phyloP scores from a whole-genome alignment of 2,888 invertebrate genomes.

The Temnothorax ravouxi region DNA sequence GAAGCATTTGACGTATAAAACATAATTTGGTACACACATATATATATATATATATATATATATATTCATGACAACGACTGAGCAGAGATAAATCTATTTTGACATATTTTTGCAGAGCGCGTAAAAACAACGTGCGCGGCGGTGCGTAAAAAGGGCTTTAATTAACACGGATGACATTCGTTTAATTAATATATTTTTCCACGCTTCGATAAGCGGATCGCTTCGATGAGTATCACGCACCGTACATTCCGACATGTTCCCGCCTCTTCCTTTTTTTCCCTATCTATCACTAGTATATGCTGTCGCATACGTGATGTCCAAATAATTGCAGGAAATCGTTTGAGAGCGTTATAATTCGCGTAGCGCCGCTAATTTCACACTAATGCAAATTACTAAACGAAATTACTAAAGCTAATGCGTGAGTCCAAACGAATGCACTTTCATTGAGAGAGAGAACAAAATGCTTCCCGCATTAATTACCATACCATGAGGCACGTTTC shows the following conservation, averaged over 20 bases:
- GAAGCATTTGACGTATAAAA: neutral
- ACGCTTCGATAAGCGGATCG: slow-evolving; percentile 18
- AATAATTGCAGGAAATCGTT: slow-evolving; percentile 25
- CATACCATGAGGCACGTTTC: slow-evolving; percentile 13
- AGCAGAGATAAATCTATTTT: neutral
- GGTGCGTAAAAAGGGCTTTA: slow-evolving; percentile 14
- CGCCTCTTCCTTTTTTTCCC: neutral
- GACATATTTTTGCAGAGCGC: slow-evolving; percentile 3
- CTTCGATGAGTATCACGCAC: neutral
- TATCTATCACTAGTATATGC: too few species aligned
- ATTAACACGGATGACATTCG: neutral
- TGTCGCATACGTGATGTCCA: neutral
- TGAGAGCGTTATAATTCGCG: neutral
- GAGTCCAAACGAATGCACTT: slow-evolving; percentile 29
- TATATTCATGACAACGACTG: neutral
- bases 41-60: too few species aligned
- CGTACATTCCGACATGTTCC: neutral
- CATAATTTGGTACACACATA: neutral
- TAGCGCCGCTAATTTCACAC: neutral
- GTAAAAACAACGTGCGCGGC: neutral
- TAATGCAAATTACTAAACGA: slow-evolving; percentile 26
- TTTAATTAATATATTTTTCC: slow-evolving; percentile 39
- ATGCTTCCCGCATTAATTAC: slow-evolving; percentile 37
- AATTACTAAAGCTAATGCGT: neutral
- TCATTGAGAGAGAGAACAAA: neutral